Percentiles rank a stretch among this genome's conserved stretches.
phyloP scores from a whole-genome alignment of 2,113 vertebrate species.

The Eurypyga helias region DNA sequence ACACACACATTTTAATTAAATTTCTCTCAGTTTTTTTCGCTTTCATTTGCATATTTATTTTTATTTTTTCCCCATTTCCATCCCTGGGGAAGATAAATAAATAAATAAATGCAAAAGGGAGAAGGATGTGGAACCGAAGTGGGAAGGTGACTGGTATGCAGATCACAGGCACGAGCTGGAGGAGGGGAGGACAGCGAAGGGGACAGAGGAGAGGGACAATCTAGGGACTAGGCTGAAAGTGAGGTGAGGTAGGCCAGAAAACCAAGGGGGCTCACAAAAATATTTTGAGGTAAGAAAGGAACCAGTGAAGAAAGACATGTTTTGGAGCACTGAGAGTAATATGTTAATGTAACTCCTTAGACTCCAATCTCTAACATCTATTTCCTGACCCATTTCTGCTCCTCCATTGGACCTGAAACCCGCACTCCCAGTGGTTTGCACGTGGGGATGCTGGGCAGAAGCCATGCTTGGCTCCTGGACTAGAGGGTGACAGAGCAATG shows the following conservation, averaged over 20 bases:
- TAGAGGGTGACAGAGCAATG: background rate
- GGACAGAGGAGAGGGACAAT: background rate
- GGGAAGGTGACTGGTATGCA: slow-evolving; percentile 57
- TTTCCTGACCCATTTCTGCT: background rate
- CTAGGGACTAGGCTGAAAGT: background rate
- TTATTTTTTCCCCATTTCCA: slow-evolving; percentile 23
- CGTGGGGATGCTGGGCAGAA: background rate
- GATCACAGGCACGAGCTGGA: background rate
- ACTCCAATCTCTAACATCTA: background rate
- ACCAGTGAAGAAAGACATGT: background rate
- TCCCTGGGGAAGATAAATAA: slow-evolving; percentile 22
- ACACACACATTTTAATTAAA: slow-evolving; percentile 75
- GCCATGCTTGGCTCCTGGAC: background rate
- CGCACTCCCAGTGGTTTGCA: background rate
- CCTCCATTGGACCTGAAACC: background rate
- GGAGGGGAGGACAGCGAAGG: background rate
- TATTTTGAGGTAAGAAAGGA: background rate
- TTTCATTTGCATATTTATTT: slow-evolving; percentile 68
- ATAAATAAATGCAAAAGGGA: slow-evolving; percentile 48
- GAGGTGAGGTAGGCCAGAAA: background rate
- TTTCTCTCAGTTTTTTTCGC: slow-evolving; percentile 44
- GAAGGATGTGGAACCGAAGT: slow-evolving; percentile 18
- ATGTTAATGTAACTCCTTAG: background rate
- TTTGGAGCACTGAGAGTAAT: background rate
- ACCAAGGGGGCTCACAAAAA: background rate